phyloP scores from a whole-genome alignment of 2,888 invertebrate species.

The Amiota minor region DNA sequence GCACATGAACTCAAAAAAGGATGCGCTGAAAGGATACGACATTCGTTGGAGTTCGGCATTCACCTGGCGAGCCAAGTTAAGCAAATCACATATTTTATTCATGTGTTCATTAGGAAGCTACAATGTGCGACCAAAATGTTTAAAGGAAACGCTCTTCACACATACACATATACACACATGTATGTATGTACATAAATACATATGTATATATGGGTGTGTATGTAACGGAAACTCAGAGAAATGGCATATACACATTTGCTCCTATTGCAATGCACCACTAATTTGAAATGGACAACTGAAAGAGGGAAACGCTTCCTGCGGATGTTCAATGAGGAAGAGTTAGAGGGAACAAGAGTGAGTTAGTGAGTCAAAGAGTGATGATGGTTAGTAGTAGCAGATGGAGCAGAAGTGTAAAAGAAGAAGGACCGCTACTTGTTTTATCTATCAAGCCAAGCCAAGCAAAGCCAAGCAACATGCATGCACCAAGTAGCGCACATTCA shows the following conservation, averaged over 20 bases:
- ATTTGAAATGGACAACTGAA: constrained; percentile 66
- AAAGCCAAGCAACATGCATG: background rate
- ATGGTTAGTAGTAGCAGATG: no score
- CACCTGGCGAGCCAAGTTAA: constrained; percentile 61
- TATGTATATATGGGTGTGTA: background rate
- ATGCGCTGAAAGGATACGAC: constrained; percentile 1
- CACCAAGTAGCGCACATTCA: background rate
- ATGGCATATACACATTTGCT: constrained; percentile 39
- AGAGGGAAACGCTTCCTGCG: constrained; percentile 56
- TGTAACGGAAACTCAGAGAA: no score
- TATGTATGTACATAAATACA: no score
- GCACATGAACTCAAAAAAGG: background rate
- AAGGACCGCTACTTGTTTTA: background rate
- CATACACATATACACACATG: constrained; percentile 12
- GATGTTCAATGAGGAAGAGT: constrained; percentile 23
- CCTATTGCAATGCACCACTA: constrained; percentile 59
- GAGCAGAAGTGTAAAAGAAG: no score
- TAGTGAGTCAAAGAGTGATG: no score
- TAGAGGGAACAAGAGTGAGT: background rate
- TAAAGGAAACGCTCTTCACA: constrained; percentile 57
- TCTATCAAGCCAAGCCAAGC: background rate
- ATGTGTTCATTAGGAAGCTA: constrained; percentile 67
- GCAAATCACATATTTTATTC: constrained; percentile 68
- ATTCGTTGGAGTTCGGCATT: background rate
- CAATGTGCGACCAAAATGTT: constrained; percentile 68